phyloP scores from a whole-genome alignment of 2,797 vertebrate species.

The Acomys russatus region DNA sequence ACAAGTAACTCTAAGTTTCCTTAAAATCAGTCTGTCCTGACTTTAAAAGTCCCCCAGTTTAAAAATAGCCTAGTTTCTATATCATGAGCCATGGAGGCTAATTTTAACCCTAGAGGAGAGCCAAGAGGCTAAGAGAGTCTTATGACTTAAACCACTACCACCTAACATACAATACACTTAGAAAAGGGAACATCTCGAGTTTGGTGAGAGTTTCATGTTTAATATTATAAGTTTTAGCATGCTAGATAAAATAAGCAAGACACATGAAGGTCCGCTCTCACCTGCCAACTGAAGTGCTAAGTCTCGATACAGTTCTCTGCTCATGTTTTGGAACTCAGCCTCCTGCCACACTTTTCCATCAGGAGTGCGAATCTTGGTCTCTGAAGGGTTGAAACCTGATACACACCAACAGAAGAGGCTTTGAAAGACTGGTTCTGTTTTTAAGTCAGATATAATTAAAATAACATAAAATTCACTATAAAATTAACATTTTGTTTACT shows the following conservation, averaged over 20 bases:
- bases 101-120: constrained; percentile 70
- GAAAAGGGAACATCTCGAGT: not conserved
- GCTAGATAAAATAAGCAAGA: constrained; percentile 53
- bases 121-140: constrained; percentile 10
- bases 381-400: constrained; percentile 95
- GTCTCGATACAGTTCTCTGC: constrained; percentile 92
- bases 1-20: constrained; percentile 13
- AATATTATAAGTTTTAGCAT: not conserved
- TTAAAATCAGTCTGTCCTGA: constrained; percentile 36
- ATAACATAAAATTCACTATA: constrained; percentile 32
- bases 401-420: constrained; percentile 74
- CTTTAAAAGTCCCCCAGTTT: constrained; percentile 39
- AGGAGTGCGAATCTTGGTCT: constrained; percentile 93
- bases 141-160: constrained; percentile 29
- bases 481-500: not conserved
- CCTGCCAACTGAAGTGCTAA: constrained; percentile 92
- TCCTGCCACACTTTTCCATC: constrained; percentile 95
- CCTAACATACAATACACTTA: not conserved
- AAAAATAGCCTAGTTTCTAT: constrained; percentile 58
- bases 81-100: constrained; percentile 41
- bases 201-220: constrained; percentile 38
- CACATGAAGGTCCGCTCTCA: constrained; percentile 83
- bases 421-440: constrained; percentile 54
- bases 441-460: constrained; percentile 41
- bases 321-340: constrained; percentile 91